Conservation (phyloP, 2,888 invertebrate genomes). For the Conomelus anceps region DNA sequence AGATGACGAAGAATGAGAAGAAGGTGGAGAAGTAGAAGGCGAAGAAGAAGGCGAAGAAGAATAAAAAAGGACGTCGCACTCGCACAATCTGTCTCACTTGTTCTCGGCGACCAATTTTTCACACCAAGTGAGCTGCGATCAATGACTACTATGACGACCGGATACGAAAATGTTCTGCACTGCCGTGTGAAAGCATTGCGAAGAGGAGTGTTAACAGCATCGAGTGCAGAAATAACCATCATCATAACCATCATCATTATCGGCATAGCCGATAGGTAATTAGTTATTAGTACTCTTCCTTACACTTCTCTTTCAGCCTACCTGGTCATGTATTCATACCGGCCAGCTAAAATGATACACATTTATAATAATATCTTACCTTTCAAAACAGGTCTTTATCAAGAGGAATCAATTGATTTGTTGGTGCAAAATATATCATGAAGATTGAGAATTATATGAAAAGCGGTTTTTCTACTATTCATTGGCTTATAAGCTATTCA, state of each 20-base stretch:
- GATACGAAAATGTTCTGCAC: too few relatives aligned
- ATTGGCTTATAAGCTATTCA: too few relatives aligned
- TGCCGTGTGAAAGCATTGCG: too few relatives aligned
- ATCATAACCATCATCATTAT: neutral
- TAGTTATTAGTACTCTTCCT: neutral
- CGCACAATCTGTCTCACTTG: slow-evolving; percentile 26
- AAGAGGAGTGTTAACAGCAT: neutral
- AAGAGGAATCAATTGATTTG: too few relatives aligned
- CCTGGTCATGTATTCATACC: too few relatives aligned
- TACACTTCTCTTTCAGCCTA: neutral
- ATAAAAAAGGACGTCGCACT: slow-evolving; percentile 26
- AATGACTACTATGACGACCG: neutral
- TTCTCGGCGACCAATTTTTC: slow-evolving; percentile 32
- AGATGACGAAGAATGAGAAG: neutral
- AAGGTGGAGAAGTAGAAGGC: slow-evolving; percentile 11
- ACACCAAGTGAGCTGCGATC: slow-evolving; percentile 28
- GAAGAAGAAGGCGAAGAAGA: slow-evolving; percentile 20
- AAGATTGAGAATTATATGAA: too few relatives aligned
- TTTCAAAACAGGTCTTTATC: too few relatives aligned
- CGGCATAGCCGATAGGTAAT: neutral
- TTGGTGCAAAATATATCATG: too few relatives aligned
- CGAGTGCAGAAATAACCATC: neutral
- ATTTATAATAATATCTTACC: too few relatives aligned
- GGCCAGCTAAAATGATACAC: too few relatives aligned
- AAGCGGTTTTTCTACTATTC: too few relatives aligned